These are phyloP conservation scores for Ctenosaura bakeri DNA, from an alignment of 2,797 vertebrate genomes.

Conservation along the genomic window DNA sequence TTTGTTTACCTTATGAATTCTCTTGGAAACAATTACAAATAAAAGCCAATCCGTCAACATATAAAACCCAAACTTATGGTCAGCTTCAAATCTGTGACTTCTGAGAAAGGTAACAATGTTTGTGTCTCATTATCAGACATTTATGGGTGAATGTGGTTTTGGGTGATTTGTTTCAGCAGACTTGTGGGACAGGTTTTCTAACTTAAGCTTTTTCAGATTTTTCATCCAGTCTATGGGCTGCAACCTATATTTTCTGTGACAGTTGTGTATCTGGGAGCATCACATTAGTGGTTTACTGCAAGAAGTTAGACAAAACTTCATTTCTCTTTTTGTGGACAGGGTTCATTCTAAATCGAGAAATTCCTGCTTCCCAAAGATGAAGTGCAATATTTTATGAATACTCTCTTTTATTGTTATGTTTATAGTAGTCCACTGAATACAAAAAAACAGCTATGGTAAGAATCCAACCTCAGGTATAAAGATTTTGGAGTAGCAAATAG, in stretches of 20 bases:
- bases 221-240: background rate
- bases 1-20: background rate
- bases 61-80: background rate
- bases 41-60: background rate
- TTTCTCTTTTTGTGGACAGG: background rate
- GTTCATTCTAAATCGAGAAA: background rate
- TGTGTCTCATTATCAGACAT: background rate
- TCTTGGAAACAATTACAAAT: background rate
- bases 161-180: background rate
- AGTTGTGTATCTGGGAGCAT: background rate
- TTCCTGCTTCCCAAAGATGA: background rate
- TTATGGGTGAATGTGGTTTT: background rate
- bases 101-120: background rate
- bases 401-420: background rate
- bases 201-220: background rate
- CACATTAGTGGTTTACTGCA: background rate
- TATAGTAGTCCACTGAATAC: background rate
- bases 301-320: background rate
- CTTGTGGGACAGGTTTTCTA: background rate
- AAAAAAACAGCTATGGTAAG: background rate
- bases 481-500: background rate
- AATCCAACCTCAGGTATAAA: background rate
- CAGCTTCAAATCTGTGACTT: background rate
- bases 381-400: background rate
- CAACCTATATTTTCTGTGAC: background rate